Evolutionary conservation across 1,140 invertebrate species (phyloP).

Genomic region (Leptopilina clavipes): DNA sequence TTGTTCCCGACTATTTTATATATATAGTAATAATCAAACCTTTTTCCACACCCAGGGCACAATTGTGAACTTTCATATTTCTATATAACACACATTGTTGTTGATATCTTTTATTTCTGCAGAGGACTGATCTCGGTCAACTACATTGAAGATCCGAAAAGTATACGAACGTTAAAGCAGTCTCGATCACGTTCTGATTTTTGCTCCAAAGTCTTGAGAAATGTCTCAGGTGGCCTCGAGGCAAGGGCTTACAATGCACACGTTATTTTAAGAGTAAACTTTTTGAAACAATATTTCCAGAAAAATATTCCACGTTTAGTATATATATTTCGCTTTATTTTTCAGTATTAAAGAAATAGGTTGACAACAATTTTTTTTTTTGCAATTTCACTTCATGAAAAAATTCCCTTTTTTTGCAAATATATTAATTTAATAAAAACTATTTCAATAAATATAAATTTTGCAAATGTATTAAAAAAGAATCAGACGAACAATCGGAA

Average conservation of each 20-base stretch:
- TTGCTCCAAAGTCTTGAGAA: conserved; percentile 5
- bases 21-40: conserved; percentile 3
- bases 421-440: no score
- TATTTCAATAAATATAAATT: no score
- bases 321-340: no score
- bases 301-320: background rate
- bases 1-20: no score
- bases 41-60: background rate
- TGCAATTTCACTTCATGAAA: no score
- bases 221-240: conserved; percentile 7
- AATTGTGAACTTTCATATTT: background rate
- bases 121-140: conserved; percentile 17
- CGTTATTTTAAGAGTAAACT: background rate
- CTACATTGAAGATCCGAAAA: conserved; percentile 17
- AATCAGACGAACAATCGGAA: no score
- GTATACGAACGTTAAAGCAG: background rate
- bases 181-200: conserved; percentile 23
- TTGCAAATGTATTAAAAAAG: no score
- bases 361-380: no score
- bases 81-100: background rate
- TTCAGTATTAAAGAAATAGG: background rate
- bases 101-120: conserved; percentile 27
- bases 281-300: background rate
- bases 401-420: background rate
- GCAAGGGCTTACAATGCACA: conserved; percentile 20